Evolutionary conservation across 1,140 invertebrate genomes (phyloP).

Genomic region (Ctenoplectra terminalis): DNA sequence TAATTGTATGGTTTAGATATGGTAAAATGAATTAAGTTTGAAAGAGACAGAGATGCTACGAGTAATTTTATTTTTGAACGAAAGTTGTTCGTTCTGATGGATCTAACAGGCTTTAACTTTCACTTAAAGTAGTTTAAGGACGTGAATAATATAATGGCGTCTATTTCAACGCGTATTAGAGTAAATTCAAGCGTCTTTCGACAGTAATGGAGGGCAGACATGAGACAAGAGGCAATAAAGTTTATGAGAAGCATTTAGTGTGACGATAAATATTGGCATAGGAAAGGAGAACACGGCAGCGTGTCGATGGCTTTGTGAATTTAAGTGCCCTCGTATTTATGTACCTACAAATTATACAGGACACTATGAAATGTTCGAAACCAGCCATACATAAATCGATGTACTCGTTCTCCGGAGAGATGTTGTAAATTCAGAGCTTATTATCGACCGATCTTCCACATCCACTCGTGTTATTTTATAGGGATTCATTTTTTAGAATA

Average conservation of each 20-base stretch:
- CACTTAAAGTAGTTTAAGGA: too few species aligned
- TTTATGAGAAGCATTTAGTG: constrained; percentile 71
- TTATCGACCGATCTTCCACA: constrained; percentile 41
- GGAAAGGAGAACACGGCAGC: constrained; percentile 22
- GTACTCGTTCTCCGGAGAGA: constrained; percentile 24
- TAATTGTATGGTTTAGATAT: too few species aligned
- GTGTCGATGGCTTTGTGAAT: constrained; percentile 32
- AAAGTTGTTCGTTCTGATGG: too few species aligned
- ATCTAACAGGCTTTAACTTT: too few species aligned
- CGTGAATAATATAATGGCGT: background rate
- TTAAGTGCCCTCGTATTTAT: constrained; percentile 63
- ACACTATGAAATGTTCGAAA: constrained; percentile 20
- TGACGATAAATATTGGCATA: constrained; percentile 70
- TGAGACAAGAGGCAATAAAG: constrained; percentile 42
- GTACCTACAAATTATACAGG: constrained; percentile 65
- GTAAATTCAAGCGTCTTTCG: constrained; percentile 2
- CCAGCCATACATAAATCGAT: constrained; percentile 52
- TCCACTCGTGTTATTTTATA: too few species aligned
- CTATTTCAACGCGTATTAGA: background rate
- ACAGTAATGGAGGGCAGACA: background rate
- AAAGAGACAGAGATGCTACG: too few species aligned
- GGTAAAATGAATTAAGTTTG: too few species aligned
- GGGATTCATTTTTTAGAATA: too few species aligned
- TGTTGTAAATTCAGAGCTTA: constrained; percentile 43
- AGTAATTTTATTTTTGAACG: too few species aligned